phyloP scores from a whole-genome alignment of 2,113 vertebrate species.

The Erinaceus europaeus region DNA sequence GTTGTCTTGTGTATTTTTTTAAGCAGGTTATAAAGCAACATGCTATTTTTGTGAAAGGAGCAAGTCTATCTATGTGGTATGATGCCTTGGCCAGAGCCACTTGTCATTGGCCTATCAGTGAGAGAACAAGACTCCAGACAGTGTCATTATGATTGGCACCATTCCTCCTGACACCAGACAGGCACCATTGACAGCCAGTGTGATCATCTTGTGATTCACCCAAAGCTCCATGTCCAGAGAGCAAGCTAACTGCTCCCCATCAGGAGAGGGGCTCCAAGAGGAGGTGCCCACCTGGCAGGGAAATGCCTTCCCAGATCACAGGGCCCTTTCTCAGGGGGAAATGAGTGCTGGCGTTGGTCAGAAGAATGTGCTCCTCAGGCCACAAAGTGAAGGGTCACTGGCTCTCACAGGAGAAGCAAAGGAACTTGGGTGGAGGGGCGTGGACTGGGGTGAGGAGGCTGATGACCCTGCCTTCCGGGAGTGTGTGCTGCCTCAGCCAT shows the following conservation, averaged over 20 bases:
- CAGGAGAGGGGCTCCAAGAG: conserved; percentile 30
- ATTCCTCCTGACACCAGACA: conserved; percentile 28
- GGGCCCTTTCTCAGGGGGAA: not conserved
- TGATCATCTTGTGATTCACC: conserved; percentile 22
- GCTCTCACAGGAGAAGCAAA: not conserved
- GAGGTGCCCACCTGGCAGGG: not conserved
- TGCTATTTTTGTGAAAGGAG: conserved; percentile 21
- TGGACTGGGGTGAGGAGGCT: not conserved
- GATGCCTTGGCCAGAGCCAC: conserved; percentile 21
- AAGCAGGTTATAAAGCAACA: not conserved
- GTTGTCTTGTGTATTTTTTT: not conserved
- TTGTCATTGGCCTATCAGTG: not conserved
- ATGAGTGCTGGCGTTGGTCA: not conserved
- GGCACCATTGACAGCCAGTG: conserved; percentile 36
- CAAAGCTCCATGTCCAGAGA: conserved; percentile 49
- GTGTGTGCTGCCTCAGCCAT: no score
- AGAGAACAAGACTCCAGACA: conserved; percentile 45
- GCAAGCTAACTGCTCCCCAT: conserved; percentile 26
- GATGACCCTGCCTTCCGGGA: not conserved
- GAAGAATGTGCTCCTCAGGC: not conserved
- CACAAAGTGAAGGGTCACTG: not conserved
- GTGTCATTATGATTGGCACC: conserved; percentile 52
- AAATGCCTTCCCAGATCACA: not conserved
- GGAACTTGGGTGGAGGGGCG: no score
- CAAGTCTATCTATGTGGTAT: not conserved